Evolutionary conservation across 2,797 vertebrate species (phyloP).

Genomic region (Xyrichtys novacula): DNA sequence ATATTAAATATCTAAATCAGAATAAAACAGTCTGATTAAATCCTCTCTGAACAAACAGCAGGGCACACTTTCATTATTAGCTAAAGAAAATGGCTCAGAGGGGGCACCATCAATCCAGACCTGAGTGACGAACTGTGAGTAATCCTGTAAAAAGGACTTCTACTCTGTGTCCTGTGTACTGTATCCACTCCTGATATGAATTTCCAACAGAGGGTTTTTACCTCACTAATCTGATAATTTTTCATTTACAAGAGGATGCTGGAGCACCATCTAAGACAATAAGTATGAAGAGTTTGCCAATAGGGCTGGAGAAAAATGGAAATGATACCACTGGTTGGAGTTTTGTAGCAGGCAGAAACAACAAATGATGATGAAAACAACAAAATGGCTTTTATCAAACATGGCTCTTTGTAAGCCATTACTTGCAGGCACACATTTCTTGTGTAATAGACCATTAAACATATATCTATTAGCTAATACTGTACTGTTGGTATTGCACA

Average conservation of each 20-base stretch:
- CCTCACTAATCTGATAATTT: constrained; percentile 27
- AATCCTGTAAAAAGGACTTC: not conserved
- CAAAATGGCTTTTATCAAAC: too few relatives aligned
- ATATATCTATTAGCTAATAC: too few relatives aligned
- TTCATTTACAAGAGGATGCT: constrained; percentile 18
- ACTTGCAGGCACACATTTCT: too few relatives aligned
- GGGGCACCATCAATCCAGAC: constrained; percentile 20
- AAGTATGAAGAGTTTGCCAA: too few relatives aligned
- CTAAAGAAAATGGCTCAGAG: constrained; percentile 17
- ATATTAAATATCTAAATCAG: constrained; percentile 38
- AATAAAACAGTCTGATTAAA: constrained; percentile 44
- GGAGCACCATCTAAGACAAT: not conserved
- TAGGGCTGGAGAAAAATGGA: too few relatives aligned
- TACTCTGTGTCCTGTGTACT: constrained; percentile 2
- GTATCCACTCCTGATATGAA: constrained; percentile 1
- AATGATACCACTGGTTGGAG: too few relatives aligned
- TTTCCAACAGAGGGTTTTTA: constrained; percentile 11
- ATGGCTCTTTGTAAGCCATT: too few relatives aligned
- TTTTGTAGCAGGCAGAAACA: too few relatives aligned
- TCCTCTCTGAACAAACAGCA: constrained; percentile 12
- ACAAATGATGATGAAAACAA: too few relatives aligned
- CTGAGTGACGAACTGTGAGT: constrained; percentile 15
- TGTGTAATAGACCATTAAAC: too few relatives aligned
- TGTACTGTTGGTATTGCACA: too few relatives aligned
- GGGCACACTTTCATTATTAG: constrained; percentile 39